phyloP scores from a whole-genome alignment of 2,888 invertebrate species.

The Cryptocephalus moraei region DNA sequence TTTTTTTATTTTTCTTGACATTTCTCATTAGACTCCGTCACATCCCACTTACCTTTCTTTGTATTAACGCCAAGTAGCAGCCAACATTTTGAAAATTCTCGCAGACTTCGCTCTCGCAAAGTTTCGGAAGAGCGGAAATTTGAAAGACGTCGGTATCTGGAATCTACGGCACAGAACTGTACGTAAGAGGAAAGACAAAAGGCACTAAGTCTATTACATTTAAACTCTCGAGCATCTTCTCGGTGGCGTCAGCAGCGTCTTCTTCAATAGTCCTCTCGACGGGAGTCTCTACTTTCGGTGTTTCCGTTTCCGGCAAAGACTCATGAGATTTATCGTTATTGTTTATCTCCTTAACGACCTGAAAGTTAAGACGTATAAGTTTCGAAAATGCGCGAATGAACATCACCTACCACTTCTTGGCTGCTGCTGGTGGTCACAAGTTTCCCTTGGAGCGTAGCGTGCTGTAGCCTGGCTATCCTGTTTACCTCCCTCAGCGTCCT shows the following conservation, averaged over 20 bases:
- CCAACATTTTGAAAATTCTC: slow-evolving; percentile 44
- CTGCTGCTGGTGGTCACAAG: slow-evolving; percentile 3
- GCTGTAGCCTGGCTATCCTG: slow-evolving; percentile 56
- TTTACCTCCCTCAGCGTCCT: slow-evolving; percentile 61
- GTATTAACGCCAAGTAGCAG: slow-evolving; percentile 56
- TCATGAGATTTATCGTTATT: slow-evolving; percentile 22
- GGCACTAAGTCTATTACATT: slow-evolving; percentile 8
- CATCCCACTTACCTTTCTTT: slow-evolving; percentile 46
- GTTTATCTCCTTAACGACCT: slow-evolving; percentile 26
- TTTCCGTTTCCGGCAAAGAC: slow-evolving; percentile 7
- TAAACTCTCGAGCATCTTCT: slow-evolving; percentile 19
- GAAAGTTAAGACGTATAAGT: slow-evolving; percentile 2
- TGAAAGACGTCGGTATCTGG: slow-evolving; percentile 64
- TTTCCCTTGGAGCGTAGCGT: slow-evolving; percentile 42
- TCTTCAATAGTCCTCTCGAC: slow-evolving; percentile 1
- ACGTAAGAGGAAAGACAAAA: neutral
- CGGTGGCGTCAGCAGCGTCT: slow-evolving; percentile 13
- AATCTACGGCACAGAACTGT: slow-evolving; percentile 40
- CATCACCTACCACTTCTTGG: neutral
- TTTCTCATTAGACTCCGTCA: too few species aligned
- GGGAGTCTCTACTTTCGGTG: slow-evolving; percentile 3
- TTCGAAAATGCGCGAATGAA: neutral
- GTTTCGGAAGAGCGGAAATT: slow-evolving; percentile 46
- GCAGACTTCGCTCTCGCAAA: slow-evolving; percentile 46
- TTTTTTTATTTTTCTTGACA: too few species aligned